Percentiles rank a stretch among this genome's conserved stretches.
Evolutionary conservation across 2,888 invertebrate species (phyloP).

Genomic region (Notodonta ziczac): DNA sequence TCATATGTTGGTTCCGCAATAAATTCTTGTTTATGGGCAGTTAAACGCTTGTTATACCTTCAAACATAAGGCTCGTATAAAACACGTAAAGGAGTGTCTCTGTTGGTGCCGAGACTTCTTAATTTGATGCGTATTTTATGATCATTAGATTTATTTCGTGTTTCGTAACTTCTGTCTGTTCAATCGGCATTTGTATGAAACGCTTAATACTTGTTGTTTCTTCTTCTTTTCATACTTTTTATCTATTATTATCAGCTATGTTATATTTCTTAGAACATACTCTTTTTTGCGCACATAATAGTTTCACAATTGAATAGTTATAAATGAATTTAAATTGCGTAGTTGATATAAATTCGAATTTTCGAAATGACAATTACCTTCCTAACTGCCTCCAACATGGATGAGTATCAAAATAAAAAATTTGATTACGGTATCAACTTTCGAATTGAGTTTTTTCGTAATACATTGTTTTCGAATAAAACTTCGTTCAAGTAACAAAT

Average conservation of each 20-base stretch:
- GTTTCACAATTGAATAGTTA: no score
- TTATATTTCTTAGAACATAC: no score
- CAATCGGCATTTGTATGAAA: background rate
- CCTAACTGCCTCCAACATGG: background rate
- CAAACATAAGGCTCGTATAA: slow-evolving; percentile 50
- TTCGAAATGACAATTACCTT: no score
- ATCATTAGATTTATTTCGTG: slow-evolving; percentile 42
- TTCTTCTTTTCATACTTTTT: background rate
- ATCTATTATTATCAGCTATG: no score
- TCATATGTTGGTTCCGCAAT: slow-evolving; percentile 61
- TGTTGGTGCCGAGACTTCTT: slow-evolving; percentile 20
- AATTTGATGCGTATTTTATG: slow-evolving; percentile 46
- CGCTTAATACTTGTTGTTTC: background rate
- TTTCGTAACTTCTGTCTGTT: slow-evolving; percentile 14
- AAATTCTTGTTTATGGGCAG: slow-evolving; percentile 74
- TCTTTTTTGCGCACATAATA: no score
- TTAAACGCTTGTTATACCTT: slow-evolving; percentile 71
- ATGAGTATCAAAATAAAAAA: background rate
- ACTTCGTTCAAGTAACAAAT: background rate
- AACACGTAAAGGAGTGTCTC: background rate
- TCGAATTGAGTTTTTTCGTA: slow-evolving; percentile 4
- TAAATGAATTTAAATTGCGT: no score
- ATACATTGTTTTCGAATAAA: slow-evolving; percentile 4
- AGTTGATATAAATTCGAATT: no score
- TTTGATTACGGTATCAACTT: slow-evolving; percentile 1